phyloP scores from a whole-genome alignment of 2,113 vertebrate genomes.

The Eulemur rufifrons region DNA sequence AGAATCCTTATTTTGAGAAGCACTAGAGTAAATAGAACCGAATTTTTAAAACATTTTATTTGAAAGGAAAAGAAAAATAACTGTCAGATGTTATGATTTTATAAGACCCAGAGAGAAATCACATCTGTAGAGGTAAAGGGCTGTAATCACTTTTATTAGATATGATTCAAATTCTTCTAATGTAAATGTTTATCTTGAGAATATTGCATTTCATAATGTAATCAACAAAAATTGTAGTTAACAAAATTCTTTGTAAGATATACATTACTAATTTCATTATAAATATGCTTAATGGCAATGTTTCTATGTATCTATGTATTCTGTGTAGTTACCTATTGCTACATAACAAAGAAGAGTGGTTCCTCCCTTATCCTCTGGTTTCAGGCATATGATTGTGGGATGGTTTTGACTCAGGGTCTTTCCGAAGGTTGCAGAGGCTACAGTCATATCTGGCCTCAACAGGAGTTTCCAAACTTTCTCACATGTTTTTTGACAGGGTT shows the following conservation, averaged over 20 bases:
- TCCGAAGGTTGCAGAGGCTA: not conserved
- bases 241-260: not conserved
- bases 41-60: not conserved
- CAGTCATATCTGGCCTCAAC: not conserved
- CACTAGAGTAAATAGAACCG: not conserved
- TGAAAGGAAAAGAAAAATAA: slow-evolving; percentile 11
- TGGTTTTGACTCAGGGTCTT: not conserved
- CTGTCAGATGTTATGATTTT: not conserved
- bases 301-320: not conserved
- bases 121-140: not conserved
- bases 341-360: not conserved
- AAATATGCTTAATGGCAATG: not conserved
- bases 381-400: not conserved
- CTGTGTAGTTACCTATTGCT: not conserved
- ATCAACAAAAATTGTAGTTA: not conserved
- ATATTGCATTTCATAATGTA: not conserved
- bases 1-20: slow-evolving; percentile 45
- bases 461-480: not conserved
- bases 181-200: not conserved
- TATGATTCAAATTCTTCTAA: not conserved
- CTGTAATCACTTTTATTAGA: not conserved
- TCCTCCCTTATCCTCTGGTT: not conserved
- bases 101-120: not conserved
- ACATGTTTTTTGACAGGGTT: not conserved
- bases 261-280: not conserved